phyloP scores from a whole-genome alignment of 2,888 invertebrate species.

The Phalera bucephala region DNA sequence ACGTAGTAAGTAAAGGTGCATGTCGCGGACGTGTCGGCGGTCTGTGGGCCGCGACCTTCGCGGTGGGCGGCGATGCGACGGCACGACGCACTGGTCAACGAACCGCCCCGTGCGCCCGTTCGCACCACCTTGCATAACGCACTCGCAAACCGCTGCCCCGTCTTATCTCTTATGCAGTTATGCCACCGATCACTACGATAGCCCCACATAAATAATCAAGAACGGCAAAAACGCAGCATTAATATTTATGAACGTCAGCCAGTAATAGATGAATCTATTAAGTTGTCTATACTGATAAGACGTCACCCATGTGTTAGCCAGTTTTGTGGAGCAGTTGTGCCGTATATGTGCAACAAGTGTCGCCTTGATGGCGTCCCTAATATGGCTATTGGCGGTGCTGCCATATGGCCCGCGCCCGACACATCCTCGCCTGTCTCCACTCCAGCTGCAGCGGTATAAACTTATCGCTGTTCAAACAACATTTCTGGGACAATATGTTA shows the following conservation, averaged over 20 bases:
- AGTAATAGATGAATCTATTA: slow-evolving; percentile 42
- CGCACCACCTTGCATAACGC: slow-evolving; percentile 71
- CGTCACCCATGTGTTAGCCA: slow-evolving; percentile 49
- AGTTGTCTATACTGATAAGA: slow-evolving; percentile 53
- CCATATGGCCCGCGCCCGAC: slow-evolving; percentile 75
- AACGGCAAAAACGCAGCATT: slow-evolving; percentile 23
- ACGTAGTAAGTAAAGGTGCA: slow-evolving; percentile 31
- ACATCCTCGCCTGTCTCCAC: slow-evolving; percentile 64
- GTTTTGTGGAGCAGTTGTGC: slow-evolving; percentile 74
- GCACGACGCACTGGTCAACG: slow-evolving; percentile 81
- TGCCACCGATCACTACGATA: slow-evolving; percentile 28
- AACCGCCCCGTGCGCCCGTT: slow-evolving; percentile 67
- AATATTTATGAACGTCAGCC: slow-evolving; percentile 39
- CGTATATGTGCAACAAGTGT: slow-evolving; percentile 83
- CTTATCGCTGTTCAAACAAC: slow-evolving; percentile 42
- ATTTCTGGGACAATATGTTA: slow-evolving; percentile 40
- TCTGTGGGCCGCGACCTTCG: slow-evolving; percentile 76
- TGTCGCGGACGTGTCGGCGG: slow-evolving; percentile 47
- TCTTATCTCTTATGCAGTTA: slow-evolving; percentile 63
- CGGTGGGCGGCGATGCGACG: slow-evolving; percentile 71
- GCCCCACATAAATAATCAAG: slow-evolving; percentile 33
- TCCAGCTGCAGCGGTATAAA: slow-evolving; percentile 46
- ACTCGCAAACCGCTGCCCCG: slow-evolving; percentile 50
- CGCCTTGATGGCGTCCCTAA: slow-evolving; percentile 77
- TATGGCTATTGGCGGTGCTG: slow-evolving; percentile 68